Base-by-base conservation (phyloP, 2,113 vertebrate species). In the Periophthalmus modestus region DNA sequence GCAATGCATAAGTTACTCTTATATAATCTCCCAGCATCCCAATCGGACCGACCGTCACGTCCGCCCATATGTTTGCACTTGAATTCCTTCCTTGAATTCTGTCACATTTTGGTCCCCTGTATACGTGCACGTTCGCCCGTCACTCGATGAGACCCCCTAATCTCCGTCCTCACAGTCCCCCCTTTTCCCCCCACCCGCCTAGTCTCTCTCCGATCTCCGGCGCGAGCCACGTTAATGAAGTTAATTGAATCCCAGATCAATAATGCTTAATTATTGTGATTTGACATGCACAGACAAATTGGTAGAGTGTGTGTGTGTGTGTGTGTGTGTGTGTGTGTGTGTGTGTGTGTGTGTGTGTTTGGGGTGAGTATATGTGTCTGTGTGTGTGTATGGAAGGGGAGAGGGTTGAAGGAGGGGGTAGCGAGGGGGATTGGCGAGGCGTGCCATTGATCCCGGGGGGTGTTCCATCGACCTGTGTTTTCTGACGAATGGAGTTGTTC, bases 261-360 rank as follows among this genome's bases (percentile, higher is more conserved):
- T 98, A 97, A 96, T 95, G 94, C 95, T 97, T 98, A 97, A 98
- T 98, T 98, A 98, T 97, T 97, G 95, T 95, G 94, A 96, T 98
- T 96, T 98, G 97, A 98, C 96, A 95, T 95, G 95, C 92, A 86
- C 93, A 96, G 96, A 96, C 95, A 96, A 96, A 97, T 91, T 95
- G 93, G 94, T 91, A 89, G 92, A 94, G 92, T 87, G 90, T 72
- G 66, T 90, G 85, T 85, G 89, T 90, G 89, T 90, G 91, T 82
- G 90, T 92, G 89, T 90, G 89, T 90, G 91, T 83, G 90, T 92
- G 93, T 93, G 87, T 91, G 91, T 58, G 55, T 67, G 73, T 54
- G 71, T 88, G n/a, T 90, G 91, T 82, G 90, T 92, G 89, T 90
- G 89, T 90, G 91, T 83, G 90, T 92, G 93, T 90, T 89, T 82